These are phyloP conservation scores for Halichoeres trimaculatus DNA, from an alignment of 2,113 vertebrate genomes.

Conservation along the genomic window DNA sequence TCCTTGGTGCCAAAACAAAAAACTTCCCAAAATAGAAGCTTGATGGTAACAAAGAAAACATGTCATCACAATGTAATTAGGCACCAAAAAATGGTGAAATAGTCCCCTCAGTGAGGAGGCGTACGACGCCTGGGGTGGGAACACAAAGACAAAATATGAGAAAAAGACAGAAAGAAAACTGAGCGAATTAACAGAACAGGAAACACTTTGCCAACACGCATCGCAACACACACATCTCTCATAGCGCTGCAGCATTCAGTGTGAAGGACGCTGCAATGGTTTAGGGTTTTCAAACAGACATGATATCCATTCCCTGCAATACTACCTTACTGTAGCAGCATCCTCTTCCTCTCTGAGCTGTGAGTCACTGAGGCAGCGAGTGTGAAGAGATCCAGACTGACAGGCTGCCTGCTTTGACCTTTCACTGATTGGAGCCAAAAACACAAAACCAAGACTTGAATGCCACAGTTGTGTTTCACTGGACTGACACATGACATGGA, in stretches of 20 bases:
- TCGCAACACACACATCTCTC: slow-evolving; percentile 1
- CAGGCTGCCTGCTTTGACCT: slow-evolving; percentile 65
- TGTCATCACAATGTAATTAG: slow-evolving; percentile 44
- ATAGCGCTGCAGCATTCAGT: slow-evolving; percentile 5
- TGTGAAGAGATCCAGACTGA: slow-evolving; percentile 64
- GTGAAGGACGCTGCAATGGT: slow-evolving; percentile 31
- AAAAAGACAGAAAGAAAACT: not conserved
- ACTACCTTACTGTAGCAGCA: slow-evolving; percentile 23
- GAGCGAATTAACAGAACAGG: not conserved
- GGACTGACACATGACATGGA: slow-evolving; percentile 3
- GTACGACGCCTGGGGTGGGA: slow-evolving; percentile 5
- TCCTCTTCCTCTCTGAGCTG: slow-evolving; percentile 28
- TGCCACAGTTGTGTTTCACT: slow-evolving; percentile 14
- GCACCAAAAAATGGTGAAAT: not conserved
- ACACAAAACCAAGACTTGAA: slow-evolving; percentile 36
- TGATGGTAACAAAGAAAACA: slow-evolving; percentile 22
- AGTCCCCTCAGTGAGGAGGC: slow-evolving; percentile 17
- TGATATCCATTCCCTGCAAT: not conserved
- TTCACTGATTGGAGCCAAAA: slow-evolving; percentile 53
- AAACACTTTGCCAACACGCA: not conserved
- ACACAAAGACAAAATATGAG: slow-evolving; percentile 5
- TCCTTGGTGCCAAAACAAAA: slow-evolving; percentile 13
- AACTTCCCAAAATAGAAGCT: slow-evolving; percentile 2
- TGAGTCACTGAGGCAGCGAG: slow-evolving; percentile 56
- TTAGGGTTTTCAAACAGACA: slow-evolving; percentile 30